Percentiles rank a stretch among this genome's conserved stretches.
phyloP scores from a whole-genome alignment of 2,888 invertebrate species.

The Lithophane socia region DNA sequence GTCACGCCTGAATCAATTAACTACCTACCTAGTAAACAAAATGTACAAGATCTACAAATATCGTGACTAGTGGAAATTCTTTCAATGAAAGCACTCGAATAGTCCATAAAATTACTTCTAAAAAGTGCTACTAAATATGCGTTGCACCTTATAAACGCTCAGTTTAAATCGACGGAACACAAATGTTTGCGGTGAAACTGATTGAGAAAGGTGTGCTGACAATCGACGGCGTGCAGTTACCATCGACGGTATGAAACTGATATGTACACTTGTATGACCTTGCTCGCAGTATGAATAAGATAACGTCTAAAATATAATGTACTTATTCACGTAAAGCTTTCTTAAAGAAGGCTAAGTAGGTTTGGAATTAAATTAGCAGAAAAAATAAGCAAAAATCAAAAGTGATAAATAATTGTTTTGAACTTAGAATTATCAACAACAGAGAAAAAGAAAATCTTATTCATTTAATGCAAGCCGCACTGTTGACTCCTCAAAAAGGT shows the following conservation, averaged over 20 bases:
- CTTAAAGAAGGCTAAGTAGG: not conserved
- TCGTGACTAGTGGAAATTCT: not conserved
- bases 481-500: not conserved
- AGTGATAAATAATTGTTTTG: not conserved
- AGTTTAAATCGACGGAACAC: slow-evolving; percentile 56
- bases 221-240: slow-evolving; percentile 72
- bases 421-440: not conserved
- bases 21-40: not conserved
- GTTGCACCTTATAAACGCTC: slow-evolving; percentile 20
- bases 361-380: too few relatives aligned
- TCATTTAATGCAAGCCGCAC: too few relatives aligned
- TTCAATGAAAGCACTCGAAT: not conserved
- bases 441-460: not conserved
- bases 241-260: slow-evolving; percentile 76
- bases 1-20: too few relatives aligned
- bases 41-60: too few relatives aligned
- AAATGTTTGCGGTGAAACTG: slow-evolving; percentile 78
- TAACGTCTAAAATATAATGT: not conserved
- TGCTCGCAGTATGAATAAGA: slow-evolving; percentile 54
- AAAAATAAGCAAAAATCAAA: not conserved
- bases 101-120: too few relatives aligned
- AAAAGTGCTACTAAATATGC: slow-evolving; percentile 1
- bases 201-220: slow-evolving; percentile 75
- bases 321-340: not conserved
- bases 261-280: slow-evolving; percentile 62